These are phyloP conservation scores for Crotophaga sulcirostris DNA, from an alignment of 2,113 vertebrate species.

Conservation along the genomic window DNA sequence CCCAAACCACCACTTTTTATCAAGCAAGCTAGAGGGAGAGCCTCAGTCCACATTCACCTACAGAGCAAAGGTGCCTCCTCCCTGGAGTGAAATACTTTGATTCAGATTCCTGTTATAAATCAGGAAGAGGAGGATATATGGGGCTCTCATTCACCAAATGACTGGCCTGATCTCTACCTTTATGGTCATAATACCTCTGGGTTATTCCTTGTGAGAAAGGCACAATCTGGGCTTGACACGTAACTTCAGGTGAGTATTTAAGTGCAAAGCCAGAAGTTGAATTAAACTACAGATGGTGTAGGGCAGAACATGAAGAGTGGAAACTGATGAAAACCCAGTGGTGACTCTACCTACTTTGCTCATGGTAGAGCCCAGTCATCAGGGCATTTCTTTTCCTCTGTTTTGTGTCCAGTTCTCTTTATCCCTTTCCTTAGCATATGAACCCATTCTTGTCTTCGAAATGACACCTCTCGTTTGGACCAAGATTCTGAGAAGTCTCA, in stretches of 20 bases:
- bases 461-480: neutral
- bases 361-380: neutral
- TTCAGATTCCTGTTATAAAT: neutral
- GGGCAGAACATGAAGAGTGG: neutral
- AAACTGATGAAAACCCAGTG: neutral
- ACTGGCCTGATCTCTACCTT: neutral
- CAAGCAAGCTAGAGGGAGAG: neutral
- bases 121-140: neutral
- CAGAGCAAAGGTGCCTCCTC: neutral
- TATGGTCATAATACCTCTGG: neutral
- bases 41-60: neutral
- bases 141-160: neutral
- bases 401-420: neutral
- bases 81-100: neutral
- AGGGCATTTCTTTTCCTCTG: neutral
- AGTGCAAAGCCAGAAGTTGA: neutral
- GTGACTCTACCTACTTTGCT: neutral
- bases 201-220: neutral
- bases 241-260: neutral
- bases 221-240: neutral
- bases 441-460: neutral
- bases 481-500: neutral
- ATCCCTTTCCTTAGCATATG: neutral
- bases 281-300: neutral
- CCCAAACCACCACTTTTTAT: neutral